A percentile compares a stretch with the other conserved stretches of the same genome.
Evolutionary conservation across 1,140 invertebrate genomes (phyloP).

Genomic region (Leucophenga varia): DNA sequence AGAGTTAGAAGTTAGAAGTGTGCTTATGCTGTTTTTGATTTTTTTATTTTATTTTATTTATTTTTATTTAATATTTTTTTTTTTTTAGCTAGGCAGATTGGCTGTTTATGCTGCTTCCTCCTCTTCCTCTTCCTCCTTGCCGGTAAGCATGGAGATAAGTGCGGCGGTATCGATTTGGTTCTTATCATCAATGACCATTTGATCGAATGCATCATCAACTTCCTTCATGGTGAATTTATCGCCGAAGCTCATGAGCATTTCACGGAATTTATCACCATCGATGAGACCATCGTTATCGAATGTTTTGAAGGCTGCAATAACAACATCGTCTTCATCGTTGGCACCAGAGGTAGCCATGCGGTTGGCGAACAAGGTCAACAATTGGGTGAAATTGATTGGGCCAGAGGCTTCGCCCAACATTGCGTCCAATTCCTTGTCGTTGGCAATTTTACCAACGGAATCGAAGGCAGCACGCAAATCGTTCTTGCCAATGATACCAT

Average conservation of each 20-base stretch:
- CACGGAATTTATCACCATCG: conserved; percentile 87
- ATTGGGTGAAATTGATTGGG: conserved; percentile 94
- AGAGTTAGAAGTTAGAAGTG: conserved; percentile 52
- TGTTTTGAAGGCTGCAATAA: conserved; percentile 92
- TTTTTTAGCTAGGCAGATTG: no score
- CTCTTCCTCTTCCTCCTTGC: conserved; percentile 75
- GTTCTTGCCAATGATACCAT: conserved; percentile 94
- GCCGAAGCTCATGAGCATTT: conserved; percentile 92
- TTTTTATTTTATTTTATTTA: background rate
- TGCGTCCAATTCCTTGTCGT: conserved; percentile 87
- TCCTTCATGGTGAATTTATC: conserved; percentile 94
- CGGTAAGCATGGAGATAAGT: conserved; percentile 85
- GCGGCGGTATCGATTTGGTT: conserved; percentile 89
- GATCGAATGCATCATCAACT: conserved; percentile 92
- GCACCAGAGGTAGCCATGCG: conserved; percentile 78
- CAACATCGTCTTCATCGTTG: conserved; percentile 90
- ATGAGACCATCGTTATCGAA: conserved; percentile 91
- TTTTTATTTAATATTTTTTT: background rate
- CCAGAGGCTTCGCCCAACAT: conserved; percentile 89
- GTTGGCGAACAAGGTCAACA: conserved; percentile 88
- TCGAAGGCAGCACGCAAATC: conserved; percentile 96
- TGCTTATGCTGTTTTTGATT: conserved; percentile 14
- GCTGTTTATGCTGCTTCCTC: conserved; percentile 63
- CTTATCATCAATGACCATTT: conserved; percentile 91
- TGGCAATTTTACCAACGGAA: conserved; percentile 85